Conservation (phyloP, 2,797 vertebrate genomes). For the Leptatherina wallacei region DNA sequence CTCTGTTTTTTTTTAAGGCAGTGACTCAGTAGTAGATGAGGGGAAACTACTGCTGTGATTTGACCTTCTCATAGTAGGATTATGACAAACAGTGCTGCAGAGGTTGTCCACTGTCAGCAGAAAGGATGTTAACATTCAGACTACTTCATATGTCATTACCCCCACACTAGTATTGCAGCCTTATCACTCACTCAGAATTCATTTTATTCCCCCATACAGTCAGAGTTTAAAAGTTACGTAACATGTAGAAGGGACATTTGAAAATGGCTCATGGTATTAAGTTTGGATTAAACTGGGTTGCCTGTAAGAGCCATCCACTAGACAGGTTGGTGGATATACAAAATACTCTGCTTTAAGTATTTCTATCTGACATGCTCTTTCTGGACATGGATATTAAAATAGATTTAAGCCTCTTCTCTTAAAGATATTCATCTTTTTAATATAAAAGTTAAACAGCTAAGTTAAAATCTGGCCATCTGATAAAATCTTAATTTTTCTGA, state of each 20-base stretch:
- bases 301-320: not conserved
- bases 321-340: not conserved
- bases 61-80: slow-evolving; percentile 46
- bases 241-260: slow-evolving; percentile 1
- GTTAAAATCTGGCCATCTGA: not conserved
- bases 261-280: slow-evolving; percentile 1
- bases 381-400: not conserved
- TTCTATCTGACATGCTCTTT: not conserved
- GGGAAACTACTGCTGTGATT: slow-evolving; percentile 28
- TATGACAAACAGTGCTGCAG: slow-evolving; percentile 19
- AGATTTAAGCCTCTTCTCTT: not conserved
- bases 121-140: slow-evolving; percentile 43
- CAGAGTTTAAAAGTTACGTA: slow-evolving; percentile 7
- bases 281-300: not conserved
- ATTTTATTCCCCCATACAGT: not conserved
- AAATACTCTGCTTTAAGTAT: not conserved
- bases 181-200: slow-evolving; percentile 9
- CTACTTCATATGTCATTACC: slow-evolving; percentile 15
- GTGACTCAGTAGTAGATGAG: slow-evolving; percentile 56
- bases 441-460: not conserved
- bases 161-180: slow-evolving; percentile 12
- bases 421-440: not conserved
- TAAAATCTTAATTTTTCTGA: not conserved
- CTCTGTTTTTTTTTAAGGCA: slow-evolving; percentile 23
- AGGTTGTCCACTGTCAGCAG: slow-evolving; percentile 35